A percentile compares a stretch with the other conserved stretches of the same genome.
Conservation (phyloP, 2,113 vertebrate genomes). For the Pardalotus punctatus region DNA sequence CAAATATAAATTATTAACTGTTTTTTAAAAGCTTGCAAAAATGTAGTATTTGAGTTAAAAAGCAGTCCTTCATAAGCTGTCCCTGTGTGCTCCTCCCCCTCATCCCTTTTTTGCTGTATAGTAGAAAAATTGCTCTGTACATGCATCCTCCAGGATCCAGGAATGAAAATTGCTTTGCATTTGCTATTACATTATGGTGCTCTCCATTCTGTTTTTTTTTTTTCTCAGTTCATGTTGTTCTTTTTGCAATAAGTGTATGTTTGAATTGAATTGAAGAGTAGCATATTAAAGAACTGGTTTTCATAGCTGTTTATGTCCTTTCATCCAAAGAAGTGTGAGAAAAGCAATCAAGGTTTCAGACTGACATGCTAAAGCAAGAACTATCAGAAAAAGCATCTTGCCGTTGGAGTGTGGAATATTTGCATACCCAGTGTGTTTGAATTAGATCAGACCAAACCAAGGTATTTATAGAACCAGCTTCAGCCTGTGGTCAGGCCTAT, state of each 20-base stretch:
- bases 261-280: slow-evolving; percentile 60
- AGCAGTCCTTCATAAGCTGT: neutral
- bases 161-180: slow-evolving; percentile 52
- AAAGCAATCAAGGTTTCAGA: slow-evolving; percentile 61
- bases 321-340: slow-evolving; percentile 63
- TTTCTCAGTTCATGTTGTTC: slow-evolving; percentile 31
- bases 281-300: slow-evolving; percentile 54
- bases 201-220: neutral
- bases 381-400: slow-evolving; percentile 42
- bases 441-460: slow-evolving; percentile 43
- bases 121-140: slow-evolving; percentile 24
- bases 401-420: neutral
- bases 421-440: slow-evolving; percentile 46
- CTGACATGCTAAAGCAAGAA: slow-evolving; percentile 44
- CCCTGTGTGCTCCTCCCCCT: neutral
- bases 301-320: slow-evolving; percentile 70
- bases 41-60: neutral
- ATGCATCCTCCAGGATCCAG: slow-evolving; percentile 22
- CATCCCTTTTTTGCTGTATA: slow-evolving; percentile 8
- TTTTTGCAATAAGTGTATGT: slow-evolving; percentile 52
- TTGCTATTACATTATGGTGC: slow-evolving; percentile 14
- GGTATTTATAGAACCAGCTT: slow-evolving; percentile 38
- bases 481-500: neutral
- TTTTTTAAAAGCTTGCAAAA: slow-evolving; percentile 11
- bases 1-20: neutral